Evolutionary conservation across 2,113 vertebrate genomes (phyloP).

Genomic region (Panurus biarmicus): DNA sequence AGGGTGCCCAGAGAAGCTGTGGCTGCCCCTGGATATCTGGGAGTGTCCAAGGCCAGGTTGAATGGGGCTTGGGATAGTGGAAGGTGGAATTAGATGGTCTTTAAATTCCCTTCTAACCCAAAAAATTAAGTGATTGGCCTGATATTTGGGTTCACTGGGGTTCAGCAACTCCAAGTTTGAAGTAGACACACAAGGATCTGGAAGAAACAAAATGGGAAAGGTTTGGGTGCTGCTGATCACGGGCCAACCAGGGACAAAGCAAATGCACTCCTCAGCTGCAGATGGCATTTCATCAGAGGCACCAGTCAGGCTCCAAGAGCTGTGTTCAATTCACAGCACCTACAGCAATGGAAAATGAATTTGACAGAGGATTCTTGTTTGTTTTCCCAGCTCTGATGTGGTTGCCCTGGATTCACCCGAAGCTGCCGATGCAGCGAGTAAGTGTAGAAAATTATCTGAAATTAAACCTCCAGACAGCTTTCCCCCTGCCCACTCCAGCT

Average conservation of each 20-base stretch:
- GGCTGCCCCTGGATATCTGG: neutral
- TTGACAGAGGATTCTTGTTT: neutral
- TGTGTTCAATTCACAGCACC: neutral
- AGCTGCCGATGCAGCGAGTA: neutral
- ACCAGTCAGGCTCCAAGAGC: neutral
- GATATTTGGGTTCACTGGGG: accelerated
- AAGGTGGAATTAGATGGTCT: neutral
- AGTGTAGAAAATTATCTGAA: neutral
- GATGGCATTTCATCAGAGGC: neutral
- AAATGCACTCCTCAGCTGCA: neutral
- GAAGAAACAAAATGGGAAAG: neutral
- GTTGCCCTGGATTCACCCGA: neutral
- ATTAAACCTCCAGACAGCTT: neutral
- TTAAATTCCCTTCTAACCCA: neutral
- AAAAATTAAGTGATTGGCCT: neutral
- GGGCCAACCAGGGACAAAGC: neutral
- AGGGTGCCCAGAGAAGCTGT: neutral
- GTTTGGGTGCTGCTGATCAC: accelerated
- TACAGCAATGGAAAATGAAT: neutral
- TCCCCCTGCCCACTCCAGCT: neutral
- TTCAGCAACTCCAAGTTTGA: neutral
- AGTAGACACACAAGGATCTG: neutral
- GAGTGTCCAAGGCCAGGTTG: neutral
- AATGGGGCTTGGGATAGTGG: accelerated
- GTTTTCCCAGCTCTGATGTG: neutral